Percentiles rank a stretch among this genome's conserved stretches.
Evolutionary conservation across 2,113 vertebrate genomes (phyloP).

Genomic region (Psammodynastes pulverulentus): DNA sequence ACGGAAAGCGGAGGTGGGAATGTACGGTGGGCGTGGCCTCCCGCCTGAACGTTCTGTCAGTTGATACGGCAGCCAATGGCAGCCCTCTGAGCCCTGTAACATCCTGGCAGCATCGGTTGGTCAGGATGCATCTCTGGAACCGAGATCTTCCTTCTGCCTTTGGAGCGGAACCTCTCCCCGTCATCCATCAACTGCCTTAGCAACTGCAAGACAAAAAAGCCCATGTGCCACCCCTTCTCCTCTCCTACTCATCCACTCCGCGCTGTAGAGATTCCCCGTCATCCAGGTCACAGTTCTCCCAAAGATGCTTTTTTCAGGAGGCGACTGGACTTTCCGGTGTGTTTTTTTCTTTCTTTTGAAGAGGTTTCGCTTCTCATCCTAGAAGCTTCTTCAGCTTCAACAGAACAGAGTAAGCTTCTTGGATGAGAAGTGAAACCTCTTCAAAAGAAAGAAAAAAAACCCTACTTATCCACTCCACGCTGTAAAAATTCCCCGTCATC

Average conservation of each 20-base stretch:
- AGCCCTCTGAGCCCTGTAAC: not conserved
- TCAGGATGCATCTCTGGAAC: not conserved
- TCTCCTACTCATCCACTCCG: not conserved
- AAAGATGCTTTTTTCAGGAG: too few species aligned
- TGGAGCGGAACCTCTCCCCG: not conserved
- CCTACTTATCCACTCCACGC: too few species aligned
- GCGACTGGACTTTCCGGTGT: too few species aligned
- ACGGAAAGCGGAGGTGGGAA: not conserved
- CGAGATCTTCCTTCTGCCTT: not conserved
- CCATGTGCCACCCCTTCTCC: not conserved
- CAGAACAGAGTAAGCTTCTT: too few species aligned
- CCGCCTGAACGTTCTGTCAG: not conserved
- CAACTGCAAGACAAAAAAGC: not conserved
- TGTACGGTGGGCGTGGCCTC: not conserved
- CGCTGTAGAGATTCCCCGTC: not conserved
- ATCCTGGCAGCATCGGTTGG: not conserved
- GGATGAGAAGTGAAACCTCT: too few species aligned
- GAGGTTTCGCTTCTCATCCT: too few species aligned
- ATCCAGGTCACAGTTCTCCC: too few species aligned
- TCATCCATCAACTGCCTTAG: not conserved
- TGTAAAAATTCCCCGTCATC: too few species aligned
- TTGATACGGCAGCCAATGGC: not conserved
- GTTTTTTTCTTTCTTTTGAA: too few species aligned
- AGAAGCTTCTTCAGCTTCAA: too few species aligned
- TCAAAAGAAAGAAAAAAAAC: too few species aligned